A percentile compares a stretch with the other conserved stretches of the same genome.
These are phyloP conservation scores for Blastomussa wellsi DNA, from an alignment of 92 coral and sea anemone species.

Conservation along the genomic window DNA sequence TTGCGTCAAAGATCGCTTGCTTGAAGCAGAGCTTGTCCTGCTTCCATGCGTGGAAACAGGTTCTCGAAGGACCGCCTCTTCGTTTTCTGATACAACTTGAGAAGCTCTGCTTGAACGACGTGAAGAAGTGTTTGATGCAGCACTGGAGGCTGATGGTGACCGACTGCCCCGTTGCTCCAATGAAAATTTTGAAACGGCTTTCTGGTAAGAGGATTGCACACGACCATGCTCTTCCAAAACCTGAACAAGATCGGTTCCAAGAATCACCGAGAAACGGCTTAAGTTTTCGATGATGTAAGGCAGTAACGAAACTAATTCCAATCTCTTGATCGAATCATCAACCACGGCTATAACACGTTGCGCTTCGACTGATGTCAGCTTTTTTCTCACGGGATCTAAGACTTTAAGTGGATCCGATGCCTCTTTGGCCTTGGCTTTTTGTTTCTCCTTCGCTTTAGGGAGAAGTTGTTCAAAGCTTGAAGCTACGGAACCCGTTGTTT, in stretches of 20 bases:
- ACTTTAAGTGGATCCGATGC: constrained; percentile 88
- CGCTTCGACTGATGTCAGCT: constrained; percentile 94
- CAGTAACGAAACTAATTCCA: constrained; percentile 83
- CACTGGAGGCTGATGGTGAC: constrained; percentile 48
- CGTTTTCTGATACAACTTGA: constrained; percentile 45
- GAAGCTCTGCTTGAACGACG: constrained; percentile 71
- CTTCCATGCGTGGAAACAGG: constrained; percentile 37
- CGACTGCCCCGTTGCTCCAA: constrained; percentile 70
- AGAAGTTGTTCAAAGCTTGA: constrained; percentile 85
- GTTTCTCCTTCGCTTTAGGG: constrained; percentile 74
- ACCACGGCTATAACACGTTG: constrained; percentile 92
- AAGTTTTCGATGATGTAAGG: constrained; percentile 86
- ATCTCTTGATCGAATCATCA: constrained; percentile 85
- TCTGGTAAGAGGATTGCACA: constrained; percentile 86
- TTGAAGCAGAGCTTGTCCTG: constrained; percentile 60
- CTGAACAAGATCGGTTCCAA: constrained; percentile 79
- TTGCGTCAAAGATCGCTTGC: constrained; percentile 37
- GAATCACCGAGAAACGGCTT: constrained; percentile 81
- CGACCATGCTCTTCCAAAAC: constrained; percentile 77
- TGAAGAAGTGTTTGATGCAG: constrained; percentile 59
- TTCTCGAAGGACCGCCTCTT: constrained; percentile 10
- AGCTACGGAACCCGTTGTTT: constrained; percentile 91
- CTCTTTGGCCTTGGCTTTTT: constrained; percentile 70
- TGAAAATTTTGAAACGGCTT: constrained; percentile 72
- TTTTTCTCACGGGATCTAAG: constrained; percentile 92